Base-by-base conservation (phyloP, 2,888 invertebrate genomes). In the Meiosimyza platycephala region DNA sequence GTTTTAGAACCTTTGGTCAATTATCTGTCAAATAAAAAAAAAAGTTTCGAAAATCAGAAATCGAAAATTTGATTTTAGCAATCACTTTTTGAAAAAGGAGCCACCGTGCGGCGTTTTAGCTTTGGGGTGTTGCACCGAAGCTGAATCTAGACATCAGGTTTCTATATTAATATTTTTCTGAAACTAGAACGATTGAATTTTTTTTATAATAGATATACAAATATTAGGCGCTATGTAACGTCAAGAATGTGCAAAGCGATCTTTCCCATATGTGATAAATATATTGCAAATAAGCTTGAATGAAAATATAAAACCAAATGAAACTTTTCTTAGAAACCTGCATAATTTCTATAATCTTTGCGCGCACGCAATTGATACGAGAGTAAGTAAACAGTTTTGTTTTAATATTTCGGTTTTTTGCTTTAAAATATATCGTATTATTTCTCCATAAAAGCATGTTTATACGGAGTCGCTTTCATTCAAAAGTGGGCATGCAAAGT, bases 31-130 rank as follows among this genome's bases (percentile, higher is more conserved):
- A n/a, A n/a, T n/a, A n/a, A n/a, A n/a, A n/a, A n/a, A n/a, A n/a
- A n/a, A n/a, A n/a, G n/a, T n/a, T n/a, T n/a, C n/a, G n/a, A n/a
- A n/a, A n/a, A n/a, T n/a, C n/a, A n/a, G n/a, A n/a, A n/a, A n/a
- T n/a, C n/a, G n/a, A n/a, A n/a, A n/a, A n/a, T n/a, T n/a, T n/a
- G n/a, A n/a, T n/a, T n/a, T n/a, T n/a, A n/a, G n/a, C n/a, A n/a
- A n/a, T n/a, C n/a, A n/a, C n/a, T n/a, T n/a, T n/a, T n/a, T n/a
- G n/a, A n/a, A n/a, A n/a, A n/a, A n/a, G n/a, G n/a, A n/a, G n/a
- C n/a, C n/a, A n/a, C n/a, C n/a, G n/a, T n/a, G n/a, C 88, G 97
- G 96, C 57, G 92, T 94, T 2, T 86, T 98, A 74, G 93, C 97
- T 0, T 86, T 96, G 80, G 91, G 94, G 13, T 97, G 97, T 85